Evolutionary conservation across 2,888 invertebrate genomes (phyloP).

Genomic region (Athrips mouffetella): DNA sequence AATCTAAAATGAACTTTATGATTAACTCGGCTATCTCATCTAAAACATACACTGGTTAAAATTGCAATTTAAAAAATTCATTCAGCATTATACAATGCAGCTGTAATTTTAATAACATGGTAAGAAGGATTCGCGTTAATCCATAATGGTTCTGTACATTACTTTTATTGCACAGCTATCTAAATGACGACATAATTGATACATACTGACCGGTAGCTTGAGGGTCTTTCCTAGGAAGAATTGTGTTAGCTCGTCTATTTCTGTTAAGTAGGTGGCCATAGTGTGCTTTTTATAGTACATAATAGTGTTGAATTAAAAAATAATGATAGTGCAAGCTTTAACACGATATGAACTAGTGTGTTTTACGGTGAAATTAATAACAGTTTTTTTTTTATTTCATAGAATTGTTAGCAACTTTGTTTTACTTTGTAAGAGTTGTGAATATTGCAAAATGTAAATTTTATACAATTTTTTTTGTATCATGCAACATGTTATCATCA

Average conservation of each 20-base stretch:
- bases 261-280: not conserved
- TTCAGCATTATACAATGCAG: constrained; percentile 39
- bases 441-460: no score
- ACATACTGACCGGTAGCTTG: not conserved
- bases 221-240: not conserved
- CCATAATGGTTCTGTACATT: constrained; percentile 30
- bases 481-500: no score
- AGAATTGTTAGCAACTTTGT: no score
- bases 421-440: no score
- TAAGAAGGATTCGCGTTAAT: constrained; percentile 22
- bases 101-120: constrained; percentile 28
- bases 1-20: constrained; percentile 1
- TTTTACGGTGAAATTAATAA: no score
- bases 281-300: not conserved
- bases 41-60: constrained; percentile 27
- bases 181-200: constrained; percentile 16
- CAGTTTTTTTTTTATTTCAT: no score
- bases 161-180: constrained; percentile 12
- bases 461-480: no score
- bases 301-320: not conserved
- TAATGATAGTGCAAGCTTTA: not conserved
- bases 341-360: no score
- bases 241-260: not conserved
- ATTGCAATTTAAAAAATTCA: constrained; percentile 38
- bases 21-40: not conserved